Percentiles rank a stretch among this genome's conserved stretches.
Evolutionary conservation across 2,888 invertebrate species (phyloP).

Genomic region (Melinaea menophilus): DNA sequence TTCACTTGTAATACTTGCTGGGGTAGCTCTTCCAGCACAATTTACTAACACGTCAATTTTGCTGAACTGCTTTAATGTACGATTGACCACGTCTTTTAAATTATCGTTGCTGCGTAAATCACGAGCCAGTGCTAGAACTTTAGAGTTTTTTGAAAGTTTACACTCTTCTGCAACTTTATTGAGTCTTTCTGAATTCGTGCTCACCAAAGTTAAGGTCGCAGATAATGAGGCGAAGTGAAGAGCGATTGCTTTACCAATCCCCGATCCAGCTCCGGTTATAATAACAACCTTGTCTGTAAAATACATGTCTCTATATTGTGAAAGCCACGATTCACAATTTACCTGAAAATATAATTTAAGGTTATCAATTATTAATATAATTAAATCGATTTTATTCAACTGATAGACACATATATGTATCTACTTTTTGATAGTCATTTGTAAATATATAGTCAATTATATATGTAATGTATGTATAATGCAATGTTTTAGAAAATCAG

Average conservation of each 20-base stretch:
- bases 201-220: background rate
- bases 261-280: background rate
- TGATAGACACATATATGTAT: too few species aligned
- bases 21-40: constrained; percentile 29
- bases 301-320: background rate
- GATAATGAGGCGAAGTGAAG: background rate
- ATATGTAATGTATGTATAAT: too few species aligned
- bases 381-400: too few species aligned
- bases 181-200: background rate
- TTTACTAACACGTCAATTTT: background rate
- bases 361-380: too few species aligned
- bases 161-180: background rate
- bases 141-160: background rate
- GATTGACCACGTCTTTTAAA: background rate
- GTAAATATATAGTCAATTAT: too few species aligned
- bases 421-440: too few species aligned
- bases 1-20: constrained; percentile 36
- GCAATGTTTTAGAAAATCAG: too few species aligned
- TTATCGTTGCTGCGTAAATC: background rate
- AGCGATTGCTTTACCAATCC: background rate
- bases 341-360: background rate
- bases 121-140: background rate
- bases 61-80: background rate
- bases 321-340: background rate
- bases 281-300: background rate